phyloP scores from a whole-genome alignment of 2,113 vertebrate genomes.

The Tamias sibiricus region DNA sequence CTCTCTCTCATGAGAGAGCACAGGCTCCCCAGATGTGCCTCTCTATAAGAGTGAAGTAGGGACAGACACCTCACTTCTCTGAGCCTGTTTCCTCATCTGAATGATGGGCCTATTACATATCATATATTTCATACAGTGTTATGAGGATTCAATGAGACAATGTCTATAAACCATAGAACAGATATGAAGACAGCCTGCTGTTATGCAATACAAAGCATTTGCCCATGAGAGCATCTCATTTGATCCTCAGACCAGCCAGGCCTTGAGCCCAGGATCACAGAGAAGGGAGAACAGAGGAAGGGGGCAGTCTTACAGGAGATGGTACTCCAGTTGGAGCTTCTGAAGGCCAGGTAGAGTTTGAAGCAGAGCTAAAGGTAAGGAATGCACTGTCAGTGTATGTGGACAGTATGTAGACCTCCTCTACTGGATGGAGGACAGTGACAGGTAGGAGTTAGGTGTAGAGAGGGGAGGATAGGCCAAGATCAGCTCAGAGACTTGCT shows the following conservation, averaged over 20 bases:
- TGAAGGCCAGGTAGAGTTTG: not conserved
- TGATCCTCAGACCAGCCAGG: not conserved
- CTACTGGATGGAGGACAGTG: not conserved
- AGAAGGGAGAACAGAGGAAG: not conserved
- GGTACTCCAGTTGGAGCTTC: not conserved
- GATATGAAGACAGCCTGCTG: not conserved
- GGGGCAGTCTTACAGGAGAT: not conserved
- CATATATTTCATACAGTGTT: not conserved
- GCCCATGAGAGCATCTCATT: not conserved
- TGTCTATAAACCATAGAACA: not conserved
- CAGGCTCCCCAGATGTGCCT: not conserved
- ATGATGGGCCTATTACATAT: not conserved
- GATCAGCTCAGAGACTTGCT: not conserved
- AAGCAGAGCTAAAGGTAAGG: not conserved
- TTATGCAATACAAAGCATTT: constrained; percentile 29
- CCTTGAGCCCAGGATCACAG: not conserved
- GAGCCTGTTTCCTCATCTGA: constrained; percentile 28
- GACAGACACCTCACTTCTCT: constrained; percentile 1
- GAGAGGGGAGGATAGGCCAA: not conserved
- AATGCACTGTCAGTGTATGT: not conserved
- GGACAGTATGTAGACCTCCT: not conserved
- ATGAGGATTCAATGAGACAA: not conserved
- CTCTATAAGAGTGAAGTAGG: not conserved
- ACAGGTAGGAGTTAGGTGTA: not conserved
- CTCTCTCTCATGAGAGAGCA: not conserved